Evolutionary conservation across 1,140 invertebrate species (phyloP), one percentile per base, ranked within the genome.

Genomic region (Aphaenogaster floridana): DNA sequence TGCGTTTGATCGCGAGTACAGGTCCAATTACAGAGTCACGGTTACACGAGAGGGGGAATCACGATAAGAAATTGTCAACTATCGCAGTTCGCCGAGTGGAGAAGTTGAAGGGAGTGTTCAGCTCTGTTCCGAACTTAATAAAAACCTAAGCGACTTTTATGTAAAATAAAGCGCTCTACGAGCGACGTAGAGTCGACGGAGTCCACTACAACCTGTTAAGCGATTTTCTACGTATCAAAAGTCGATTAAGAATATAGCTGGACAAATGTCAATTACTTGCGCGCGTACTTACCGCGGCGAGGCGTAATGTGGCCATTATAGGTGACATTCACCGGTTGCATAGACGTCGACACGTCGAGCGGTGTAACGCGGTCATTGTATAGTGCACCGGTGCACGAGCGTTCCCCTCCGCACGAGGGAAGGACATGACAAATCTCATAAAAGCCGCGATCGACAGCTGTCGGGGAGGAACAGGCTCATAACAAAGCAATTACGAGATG

Each of bases 181-280:
- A 59, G n/a, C 17, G 17, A 15, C 36, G 17, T n/a, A 8, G 21
- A 28, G 21, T 21, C 39, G 21, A 71, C 21, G 21, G 50, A 28
- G 28, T 34, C 17, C 61, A 11, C n/a, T 54, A 42, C 13, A 21
- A 61, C 74, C 13, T 13, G 42, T 34, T 13, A 6, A 15, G 9
- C 34, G 28, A 45, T 76, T 48, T 59, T 42, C 42, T 42, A 21
- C 8, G 34, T 84, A 76, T 84, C 28, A 61, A 61, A 76, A 76
- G 54, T 76, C 54, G 39, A 84, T 84, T 76, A 76, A 63, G 69
- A 76, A 8, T 50, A n/a, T 15, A 39, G 34, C 34, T 34, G 21
- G 54, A 61, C 69, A 84, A 76, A 76, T 84, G 54, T 59, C 80
- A 84, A 84, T 84, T 84, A 84, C 42, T 74, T 9, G 42, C 21